phyloP scores from a whole-genome alignment of 92 coral and sea anemone genomes.

The Actinostola sp. region DNA sequence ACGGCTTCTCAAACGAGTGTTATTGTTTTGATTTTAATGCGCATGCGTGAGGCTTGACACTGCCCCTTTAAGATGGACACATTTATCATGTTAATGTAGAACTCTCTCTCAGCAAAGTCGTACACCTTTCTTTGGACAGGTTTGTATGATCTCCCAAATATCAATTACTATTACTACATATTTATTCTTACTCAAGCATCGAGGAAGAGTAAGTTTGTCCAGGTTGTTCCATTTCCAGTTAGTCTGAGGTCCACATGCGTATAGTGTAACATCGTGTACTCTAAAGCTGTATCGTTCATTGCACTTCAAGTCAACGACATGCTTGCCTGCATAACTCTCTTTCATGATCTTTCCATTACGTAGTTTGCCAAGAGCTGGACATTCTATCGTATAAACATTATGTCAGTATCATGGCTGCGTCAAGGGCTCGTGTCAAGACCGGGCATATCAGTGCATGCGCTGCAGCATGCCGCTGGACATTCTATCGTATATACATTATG shows the following conservation, averaged over 20 bases:
- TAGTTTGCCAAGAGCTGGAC: constrained; percentile 45
- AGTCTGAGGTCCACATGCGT: constrained; percentile 70
- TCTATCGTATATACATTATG: too few relatives aligned
- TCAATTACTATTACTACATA: not conserved
- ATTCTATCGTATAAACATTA: constrained; percentile 21
- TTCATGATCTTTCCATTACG: constrained; percentile 30
- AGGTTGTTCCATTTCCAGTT: constrained; percentile 57
- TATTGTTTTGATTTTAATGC: too few relatives aligned
- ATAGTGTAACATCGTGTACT: constrained; percentile 34
- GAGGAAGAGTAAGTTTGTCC: constrained; percentile 18
- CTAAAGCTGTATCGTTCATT: constrained; percentile 49
- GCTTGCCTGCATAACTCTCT: constrained; percentile 42
- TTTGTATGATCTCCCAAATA: not conserved
- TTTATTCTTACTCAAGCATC: constrained; percentile 49
- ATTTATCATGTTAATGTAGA: too few relatives aligned
- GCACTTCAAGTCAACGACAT: constrained; percentile 42
- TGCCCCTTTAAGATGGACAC: not conserved
- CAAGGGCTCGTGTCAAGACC: too few relatives aligned
- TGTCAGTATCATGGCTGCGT: not conserved
- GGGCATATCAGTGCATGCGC: too few relatives aligned
- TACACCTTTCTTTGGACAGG: too few relatives aligned
- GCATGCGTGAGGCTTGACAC: not conserved
- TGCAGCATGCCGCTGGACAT: too few relatives aligned
- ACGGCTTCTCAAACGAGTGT: too few relatives aligned
- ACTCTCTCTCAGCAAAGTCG: too few relatives aligned